Evolutionary conservation across 1,140 invertebrate species (phyloP), one percentile per base, ranked within the genome.

Genomic region (Drosophila lowei): DNA sequence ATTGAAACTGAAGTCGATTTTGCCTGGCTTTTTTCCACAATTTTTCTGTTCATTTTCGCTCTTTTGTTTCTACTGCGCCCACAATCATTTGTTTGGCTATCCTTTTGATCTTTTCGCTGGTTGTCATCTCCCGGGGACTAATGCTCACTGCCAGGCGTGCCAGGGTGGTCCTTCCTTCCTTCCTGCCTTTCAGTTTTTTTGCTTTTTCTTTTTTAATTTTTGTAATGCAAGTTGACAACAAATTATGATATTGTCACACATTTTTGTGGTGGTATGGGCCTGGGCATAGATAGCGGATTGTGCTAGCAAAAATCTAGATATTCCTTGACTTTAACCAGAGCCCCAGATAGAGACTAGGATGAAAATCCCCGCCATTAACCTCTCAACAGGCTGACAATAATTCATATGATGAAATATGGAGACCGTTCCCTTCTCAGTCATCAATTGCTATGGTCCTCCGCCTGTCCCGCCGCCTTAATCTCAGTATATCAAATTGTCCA

Each of bases 1-100:
- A 86, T 86, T 86, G 83, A 86, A 86, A 86, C 83, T 88, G 83
- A 86, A 86, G 83, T 83, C 61, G 70, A 75, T 72, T 72, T 77
- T 71, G 21, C 11, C 30, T 15, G 34, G 8, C 30, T 48, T 68
- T 84, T 77, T 85, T 73, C 58, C 64, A 68, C 63, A 63, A 85
- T 53, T 85, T 79, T 77, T 79, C 8, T 55, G 30, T 43, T 62
- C 34, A 44, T 43, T 78, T 57, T 16, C 9, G 16, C n/a, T 8
- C 49, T 13, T 15, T 13, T 8, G 46, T 56, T 60, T 66, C 55
- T 50, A 46, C 56, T 71, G 67, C 62, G 48, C 47, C 83, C 66
- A 66, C 81, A 88, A 81, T 81, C 83, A 88, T 88, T 88, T 88
- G 83, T 86, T 88, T 75, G 75, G 11, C 60, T 61, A 81, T 88